These are phyloP conservation scores for Alloscopus bannaensis DNA, from an alignment of 2,888 invertebrate genomes.

Conservation along the genomic window DNA sequence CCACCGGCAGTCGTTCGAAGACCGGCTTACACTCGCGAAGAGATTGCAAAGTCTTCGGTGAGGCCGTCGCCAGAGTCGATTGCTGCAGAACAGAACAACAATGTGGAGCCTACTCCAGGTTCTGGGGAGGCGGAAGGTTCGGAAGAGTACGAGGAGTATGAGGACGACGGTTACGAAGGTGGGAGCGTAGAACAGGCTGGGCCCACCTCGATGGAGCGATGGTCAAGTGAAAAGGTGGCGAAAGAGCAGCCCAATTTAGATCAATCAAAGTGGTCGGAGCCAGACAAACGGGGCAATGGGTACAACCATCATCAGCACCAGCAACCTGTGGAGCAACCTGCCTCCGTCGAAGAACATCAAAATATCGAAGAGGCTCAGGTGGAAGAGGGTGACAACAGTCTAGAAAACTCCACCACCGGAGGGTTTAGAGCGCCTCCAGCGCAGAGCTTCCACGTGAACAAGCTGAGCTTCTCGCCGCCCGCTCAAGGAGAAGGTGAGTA, in stretches of 20 bases:
- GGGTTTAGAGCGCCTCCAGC: constrained; percentile 68
- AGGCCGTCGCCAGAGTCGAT: constrained; percentile 47
- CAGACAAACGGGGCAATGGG: constrained; percentile 23
- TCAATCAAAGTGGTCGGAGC: constrained; percentile 48
- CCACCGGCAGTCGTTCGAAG: constrained; percentile 33
- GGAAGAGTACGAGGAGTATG: constrained; percentile 45
- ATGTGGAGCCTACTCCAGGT: not conserved
- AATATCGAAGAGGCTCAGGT: constrained; percentile 3
- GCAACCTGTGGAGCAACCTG: not conserved
- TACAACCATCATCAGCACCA: constrained; percentile 1
- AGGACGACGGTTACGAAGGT: constrained; percentile 52
- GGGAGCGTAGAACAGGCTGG: constrained; percentile 47
- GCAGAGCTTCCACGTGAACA: constrained; percentile 70
- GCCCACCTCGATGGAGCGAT: constrained; percentile 17
- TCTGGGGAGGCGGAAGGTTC: constrained; percentile 8
- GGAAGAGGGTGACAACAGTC: constrained; percentile 28
- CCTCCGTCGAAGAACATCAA: constrained; percentile 31
- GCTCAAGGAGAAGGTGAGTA: constrained; percentile 40
- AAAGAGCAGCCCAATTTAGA: not conserved
- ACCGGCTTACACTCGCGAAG: constrained; percentile 51
- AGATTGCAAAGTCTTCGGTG: constrained; percentile 35
- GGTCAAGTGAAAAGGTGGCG: constrained; percentile 42
- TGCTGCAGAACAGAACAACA: not conserved
- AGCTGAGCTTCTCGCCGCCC: constrained; percentile 63
- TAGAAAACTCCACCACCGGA: constrained; percentile 23